Evolutionary conservation across 2,888 invertebrate species (phyloP), one percentile per base, ranked within the genome.

Genomic region (Masnerella sp.): DNA sequence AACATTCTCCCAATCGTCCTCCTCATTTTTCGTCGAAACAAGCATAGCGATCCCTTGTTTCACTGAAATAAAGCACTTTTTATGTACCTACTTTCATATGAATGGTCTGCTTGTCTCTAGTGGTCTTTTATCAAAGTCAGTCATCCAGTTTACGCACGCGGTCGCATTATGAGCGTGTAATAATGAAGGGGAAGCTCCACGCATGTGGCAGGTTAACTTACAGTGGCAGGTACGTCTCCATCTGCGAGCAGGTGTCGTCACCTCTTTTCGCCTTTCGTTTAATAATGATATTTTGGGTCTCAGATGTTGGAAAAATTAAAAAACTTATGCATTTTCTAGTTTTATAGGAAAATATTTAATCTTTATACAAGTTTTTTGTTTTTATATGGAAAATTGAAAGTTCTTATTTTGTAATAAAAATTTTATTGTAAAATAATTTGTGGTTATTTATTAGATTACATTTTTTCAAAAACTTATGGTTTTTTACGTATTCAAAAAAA

Each of bases 181-280:
- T 70, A 70, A 69, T 67, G 72, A 69, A 77, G 59, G 70, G 68
- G 61, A 65, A 69, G 51, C 59, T 70, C 54, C 36, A 65, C 69
- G 54, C 58, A 62, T 68, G 74, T 62, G 65, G 54, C 74, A 70
- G 74, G 74, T 74, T 74, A 51, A 56, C 40, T 70, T 65, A 68
- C 74, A 70, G 69, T 61, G 70, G 70, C 70, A 70, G 70, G 67
- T 70, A 70, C 61, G 54, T 45, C 68, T 73, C 68, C 56, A 32
- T 62, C 62, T 22, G 67, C 51, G 20, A 56, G 62, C 70, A 74
- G 67, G 74, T 74, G 67, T 74, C 67, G 28, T 70, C 74, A 58
- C 59, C 34, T 59, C 70, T 65, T 70, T 70, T 67, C 74, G 65
- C 67, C 52, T 64, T 67, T 40, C n/a, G n/a, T n/a, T n/a, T n/a